Evolutionary conservation across 2,797 vertebrate species (phyloP).

Genomic region (Sebastolobus altivelis): DNA sequence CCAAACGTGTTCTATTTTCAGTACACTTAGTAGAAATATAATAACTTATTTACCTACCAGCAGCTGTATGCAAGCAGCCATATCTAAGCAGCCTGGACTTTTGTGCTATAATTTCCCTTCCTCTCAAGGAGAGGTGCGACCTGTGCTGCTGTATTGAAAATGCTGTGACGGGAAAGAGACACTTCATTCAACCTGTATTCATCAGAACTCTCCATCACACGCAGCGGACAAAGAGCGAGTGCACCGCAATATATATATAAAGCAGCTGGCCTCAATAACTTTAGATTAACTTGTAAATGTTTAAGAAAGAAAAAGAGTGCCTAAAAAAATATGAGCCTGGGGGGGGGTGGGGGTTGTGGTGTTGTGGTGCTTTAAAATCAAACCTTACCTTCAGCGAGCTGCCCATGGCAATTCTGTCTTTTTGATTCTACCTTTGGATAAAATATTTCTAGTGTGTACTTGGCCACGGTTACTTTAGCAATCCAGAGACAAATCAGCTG

Average conservation of each 20-base stretch:
- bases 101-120: not conserved
- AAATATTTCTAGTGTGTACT: not conserved
- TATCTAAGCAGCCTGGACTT: not conserved
- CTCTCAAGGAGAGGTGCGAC: not conserved
- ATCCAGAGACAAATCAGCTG: slow-evolving; percentile 7
- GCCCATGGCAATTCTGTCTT: not conserved
- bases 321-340: not conserved
- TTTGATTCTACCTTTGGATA: not conserved
- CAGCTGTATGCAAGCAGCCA: not conserved
- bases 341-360: not conserved
- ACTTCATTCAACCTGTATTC: not conserved
- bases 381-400: not conserved
- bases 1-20: not conserved
- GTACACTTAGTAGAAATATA: not conserved
- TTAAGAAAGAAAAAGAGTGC: not conserved
- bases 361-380: not conserved
- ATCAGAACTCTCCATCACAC: not conserved
- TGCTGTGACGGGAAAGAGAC: not conserved
- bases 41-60: not conserved
- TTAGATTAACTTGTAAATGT: not conserved
- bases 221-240: not conserved
- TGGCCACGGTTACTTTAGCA: slow-evolving; percentile 1
- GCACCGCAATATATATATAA: too few species aligned
- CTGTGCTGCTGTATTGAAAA: not conserved
- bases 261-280: slow-evolving; percentile 3